Conservation (phyloP, 2,113 vertebrate genomes). For the Centropristis striata region DNA sequence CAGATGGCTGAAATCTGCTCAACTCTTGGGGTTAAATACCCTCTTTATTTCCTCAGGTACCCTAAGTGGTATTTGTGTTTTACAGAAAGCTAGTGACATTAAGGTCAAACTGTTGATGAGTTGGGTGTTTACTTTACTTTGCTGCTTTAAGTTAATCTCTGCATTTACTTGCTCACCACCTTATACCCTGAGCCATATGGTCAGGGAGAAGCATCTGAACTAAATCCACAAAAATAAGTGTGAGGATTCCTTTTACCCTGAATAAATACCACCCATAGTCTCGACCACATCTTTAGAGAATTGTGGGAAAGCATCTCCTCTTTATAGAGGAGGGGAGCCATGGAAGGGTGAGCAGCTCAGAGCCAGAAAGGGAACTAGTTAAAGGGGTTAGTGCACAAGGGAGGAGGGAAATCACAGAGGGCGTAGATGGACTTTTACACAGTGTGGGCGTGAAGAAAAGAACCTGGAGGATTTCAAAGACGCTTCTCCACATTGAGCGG, state of each 20-base stretch:
- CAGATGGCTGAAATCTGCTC: constrained; percentile 85
- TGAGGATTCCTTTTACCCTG: constrained; percentile 35
- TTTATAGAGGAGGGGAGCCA: constrained; percentile 45
- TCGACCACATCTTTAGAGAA: constrained; percentile 60
- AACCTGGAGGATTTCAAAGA: constrained; percentile 78
- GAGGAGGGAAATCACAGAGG: constrained; percentile 61
- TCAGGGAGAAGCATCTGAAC: constrained; percentile 42
- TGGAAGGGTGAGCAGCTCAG: constrained; percentile 66
- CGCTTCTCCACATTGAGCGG: constrained; percentile 72
- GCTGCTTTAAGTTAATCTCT: constrained; percentile 67
- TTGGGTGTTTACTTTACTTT: constrained; percentile 63
- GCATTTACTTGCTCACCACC: constrained; percentile 56
- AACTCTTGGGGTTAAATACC: constrained; percentile 76
- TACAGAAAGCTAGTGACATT: constrained; percentile 63
- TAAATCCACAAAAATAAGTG: constrained; percentile 58
- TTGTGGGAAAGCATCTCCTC: constrained; percentile 59
- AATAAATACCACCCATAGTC: constrained; percentile 70
- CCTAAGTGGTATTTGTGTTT: constrained; percentile 70
- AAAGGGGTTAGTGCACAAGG: constrained; percentile 46
- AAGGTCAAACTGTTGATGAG: constrained; percentile 63
- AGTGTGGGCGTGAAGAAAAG: constrained; percentile 79
- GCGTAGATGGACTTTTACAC: constrained; percentile 77
- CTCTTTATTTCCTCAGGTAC: constrained; percentile 82
- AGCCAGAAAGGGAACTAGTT: constrained; percentile 57
- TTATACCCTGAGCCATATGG: constrained; percentile 73